These are phyloP conservation scores for Amphiura filiformis DNA, from an alignment of 35 echinoderm and acorn worm genomes.

Conservation along the genomic window DNA sequence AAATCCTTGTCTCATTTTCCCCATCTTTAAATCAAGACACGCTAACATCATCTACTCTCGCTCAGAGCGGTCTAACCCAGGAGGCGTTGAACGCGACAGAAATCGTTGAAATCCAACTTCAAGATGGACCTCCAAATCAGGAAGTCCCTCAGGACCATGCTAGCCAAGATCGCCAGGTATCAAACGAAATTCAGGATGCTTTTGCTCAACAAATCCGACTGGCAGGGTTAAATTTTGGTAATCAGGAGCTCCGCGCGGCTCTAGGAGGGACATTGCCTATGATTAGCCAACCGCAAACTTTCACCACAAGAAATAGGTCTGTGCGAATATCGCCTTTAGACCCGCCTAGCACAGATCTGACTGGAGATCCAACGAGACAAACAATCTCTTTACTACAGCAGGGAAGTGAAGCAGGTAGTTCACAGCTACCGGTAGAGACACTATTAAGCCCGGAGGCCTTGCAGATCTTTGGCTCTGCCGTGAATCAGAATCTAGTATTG, in stretches of 20 bases:
- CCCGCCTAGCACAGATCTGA: not conserved
- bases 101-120: constrained; percentile 32
- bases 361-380: not conserved
- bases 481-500: constrained; percentile 33
- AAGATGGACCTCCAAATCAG: not conserved
- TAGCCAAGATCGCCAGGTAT: not conserved
- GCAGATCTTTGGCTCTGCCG: constrained; percentile 1
- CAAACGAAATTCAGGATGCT: not conserved
- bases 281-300: not conserved
- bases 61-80: not conserved
- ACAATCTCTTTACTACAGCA: not conserved
- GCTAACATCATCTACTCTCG: constrained; percentile 6
- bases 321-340: not conserved
- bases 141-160: not conserved
- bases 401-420: not conserved
- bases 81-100: constrained; percentile 21
- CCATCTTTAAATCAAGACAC: constrained; percentile 24
- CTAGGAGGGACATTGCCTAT: not conserved
- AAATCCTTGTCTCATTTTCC: constrained; percentile 26
- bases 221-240: not conserved
- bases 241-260: not conserved
- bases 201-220: not conserved
- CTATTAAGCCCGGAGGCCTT: constrained; percentile 35
- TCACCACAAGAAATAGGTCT: not conserved
- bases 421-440: constrained; percentile 31